Conservation (phyloP, 92 coral and sea anemone species). For the Desmophyllum pertusum region DNA sequence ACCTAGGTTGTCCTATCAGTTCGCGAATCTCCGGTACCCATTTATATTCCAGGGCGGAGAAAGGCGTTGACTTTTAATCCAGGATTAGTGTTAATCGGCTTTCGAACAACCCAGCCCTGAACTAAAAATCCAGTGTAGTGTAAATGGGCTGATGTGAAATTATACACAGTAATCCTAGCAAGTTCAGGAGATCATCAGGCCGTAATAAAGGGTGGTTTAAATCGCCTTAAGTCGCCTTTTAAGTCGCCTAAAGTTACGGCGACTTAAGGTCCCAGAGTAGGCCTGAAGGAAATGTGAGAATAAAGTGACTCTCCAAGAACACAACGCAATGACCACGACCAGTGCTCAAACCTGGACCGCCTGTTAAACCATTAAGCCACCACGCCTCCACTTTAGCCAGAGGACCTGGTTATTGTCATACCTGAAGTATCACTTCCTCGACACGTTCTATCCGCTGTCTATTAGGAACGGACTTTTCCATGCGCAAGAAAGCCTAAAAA, state of each 20-base stretch:
- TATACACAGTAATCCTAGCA: too few relatives aligned
- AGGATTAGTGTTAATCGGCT: too few relatives aligned
- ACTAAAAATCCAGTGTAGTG: too few relatives aligned
- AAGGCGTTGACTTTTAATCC: neutral
- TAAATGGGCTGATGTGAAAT: too few relatives aligned
- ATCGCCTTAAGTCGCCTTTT: too few relatives aligned
- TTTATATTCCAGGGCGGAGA: neutral
- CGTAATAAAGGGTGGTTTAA: too few relatives aligned
- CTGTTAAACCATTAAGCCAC: neutral
- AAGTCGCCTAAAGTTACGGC: too few relatives aligned
- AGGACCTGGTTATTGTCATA: neutral
- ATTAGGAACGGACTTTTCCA: slow-evolving; percentile 70
- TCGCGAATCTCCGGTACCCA: neutral
- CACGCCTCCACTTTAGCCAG: neutral
- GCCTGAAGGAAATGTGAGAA: too few relatives aligned
- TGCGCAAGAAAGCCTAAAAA: slow-evolving; percentile 79
- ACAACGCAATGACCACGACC: neutral
- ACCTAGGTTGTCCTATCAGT: too few relatives aligned
- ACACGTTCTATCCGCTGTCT: slow-evolving; percentile 64
- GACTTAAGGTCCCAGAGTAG: too few relatives aligned
- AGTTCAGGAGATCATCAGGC: too few relatives aligned
- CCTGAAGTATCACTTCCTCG: slow-evolving; percentile 79
- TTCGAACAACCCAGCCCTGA: too few relatives aligned
- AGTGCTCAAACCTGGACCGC: neutral
- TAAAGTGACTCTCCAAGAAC: neutral